phyloP scores from a whole-genome alignment of 2,888 invertebrate genomes.

The Rosalia funebris region DNA sequence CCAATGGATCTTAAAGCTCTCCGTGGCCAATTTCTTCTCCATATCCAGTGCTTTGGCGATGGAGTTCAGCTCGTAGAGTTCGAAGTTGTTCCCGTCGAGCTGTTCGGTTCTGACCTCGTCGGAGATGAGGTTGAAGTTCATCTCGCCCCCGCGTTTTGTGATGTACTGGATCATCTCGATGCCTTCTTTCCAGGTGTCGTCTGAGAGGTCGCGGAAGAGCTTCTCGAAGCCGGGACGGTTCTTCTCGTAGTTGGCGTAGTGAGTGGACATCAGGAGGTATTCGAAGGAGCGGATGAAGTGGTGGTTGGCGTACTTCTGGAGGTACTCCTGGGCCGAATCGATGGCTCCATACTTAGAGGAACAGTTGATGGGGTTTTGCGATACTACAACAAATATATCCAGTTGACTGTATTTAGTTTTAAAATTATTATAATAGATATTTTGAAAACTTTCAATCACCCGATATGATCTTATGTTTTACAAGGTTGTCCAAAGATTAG shows the following conservation, averaged over 20 bases:
- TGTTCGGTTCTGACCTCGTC: constrained; percentile 56
- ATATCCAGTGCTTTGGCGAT: constrained; percentile 80
- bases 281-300: constrained; percentile 80
- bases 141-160: constrained; percentile 75
- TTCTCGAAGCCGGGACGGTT: constrained; percentile 81
- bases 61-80: constrained; percentile 75
- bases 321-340: constrained; percentile 64
- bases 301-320: constrained; percentile 70
- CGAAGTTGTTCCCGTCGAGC: constrained; percentile 61
- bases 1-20: constrained; percentile 75
- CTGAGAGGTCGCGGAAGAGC: constrained; percentile 78
- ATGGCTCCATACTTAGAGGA: constrained; percentile 74
- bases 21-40: constrained; percentile 76
- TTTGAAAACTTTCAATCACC: no score
- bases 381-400: constrained; percentile 41
- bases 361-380: constrained; percentile 66
- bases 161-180: constrained; percentile 83
- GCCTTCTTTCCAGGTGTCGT: constrained; percentile 77
- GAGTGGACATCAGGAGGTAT: constrained; percentile 77
- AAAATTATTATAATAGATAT: no score
- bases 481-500: no score
- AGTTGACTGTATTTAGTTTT: no score
- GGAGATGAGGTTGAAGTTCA: constrained; percentile 66
- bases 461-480: no score
- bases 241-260: constrained; percentile 80